These are phyloP conservation scores for Patiria pectinifera DNA, from an alignment of 53 echinoderm and acorn worm species.

Conservation along the genomic window DNA sequence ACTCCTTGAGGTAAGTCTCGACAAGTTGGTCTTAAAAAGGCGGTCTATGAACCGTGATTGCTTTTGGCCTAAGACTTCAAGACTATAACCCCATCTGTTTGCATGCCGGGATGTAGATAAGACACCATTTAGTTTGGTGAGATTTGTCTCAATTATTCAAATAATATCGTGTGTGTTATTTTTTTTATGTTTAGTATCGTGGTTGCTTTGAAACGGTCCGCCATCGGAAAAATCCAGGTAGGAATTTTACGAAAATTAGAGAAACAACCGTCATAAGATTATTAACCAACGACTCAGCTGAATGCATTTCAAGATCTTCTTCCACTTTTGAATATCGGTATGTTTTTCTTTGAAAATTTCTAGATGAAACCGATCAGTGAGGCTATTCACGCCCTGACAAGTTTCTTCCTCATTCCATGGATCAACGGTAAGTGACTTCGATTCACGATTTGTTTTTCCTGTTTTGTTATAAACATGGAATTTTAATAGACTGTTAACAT, in stretches of 20 bases:
- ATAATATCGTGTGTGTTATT: neutral
- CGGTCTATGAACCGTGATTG: no score
- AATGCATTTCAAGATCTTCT: neutral
- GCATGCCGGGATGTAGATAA: no score
- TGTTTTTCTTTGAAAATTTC: neutral
- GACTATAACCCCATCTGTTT: no score
- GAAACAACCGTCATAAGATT: neutral
- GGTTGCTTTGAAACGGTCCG: constrained; percentile 39
- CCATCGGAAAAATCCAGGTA: constrained; percentile 56
- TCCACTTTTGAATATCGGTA: neutral
- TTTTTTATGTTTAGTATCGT: constrained; percentile 16
- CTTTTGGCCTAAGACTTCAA: no score
- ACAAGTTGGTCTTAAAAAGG: no score
- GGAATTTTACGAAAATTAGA: neutral
- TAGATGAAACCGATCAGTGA: constrained; percentile 16
- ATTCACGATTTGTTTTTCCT: no score
- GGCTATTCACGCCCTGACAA: constrained; percentile 28
- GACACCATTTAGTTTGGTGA: no score
- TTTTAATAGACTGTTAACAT: no score
- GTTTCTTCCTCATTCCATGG: constrained; percentile 41
- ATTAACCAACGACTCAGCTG: neutral
- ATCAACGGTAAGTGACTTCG: constrained; percentile 57
- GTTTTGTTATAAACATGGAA: no score
- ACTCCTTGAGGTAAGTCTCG: constrained; percentile 44
- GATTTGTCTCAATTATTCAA: no score